Evolutionary conservation across 1,140 invertebrate genomes (phyloP).

Genomic region (Camponotus vicinus): DNA sequence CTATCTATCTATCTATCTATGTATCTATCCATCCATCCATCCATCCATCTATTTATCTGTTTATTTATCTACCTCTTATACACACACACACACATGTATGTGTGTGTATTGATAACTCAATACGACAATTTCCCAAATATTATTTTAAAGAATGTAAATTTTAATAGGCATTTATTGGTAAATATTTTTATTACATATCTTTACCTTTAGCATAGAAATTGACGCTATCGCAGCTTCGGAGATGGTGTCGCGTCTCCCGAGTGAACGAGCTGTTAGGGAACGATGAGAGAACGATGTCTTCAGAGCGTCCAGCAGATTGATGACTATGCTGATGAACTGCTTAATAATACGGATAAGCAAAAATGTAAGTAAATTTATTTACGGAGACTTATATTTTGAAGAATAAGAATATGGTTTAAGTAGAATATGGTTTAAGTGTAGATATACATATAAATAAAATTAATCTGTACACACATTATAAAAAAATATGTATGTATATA

Average conservation of each 20-base stretch:
- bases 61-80: too few relatives aligned
- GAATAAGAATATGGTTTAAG: not conserved
- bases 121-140: not conserved
- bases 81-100: too few relatives aligned
- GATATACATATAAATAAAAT: not conserved
- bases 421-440: not conserved
- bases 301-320: constrained; percentile 95
- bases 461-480: too few relatives aligned
- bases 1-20: too few relatives aligned
- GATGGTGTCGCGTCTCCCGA: constrained; percentile 94
- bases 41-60: too few relatives aligned
- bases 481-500: too few relatives aligned
- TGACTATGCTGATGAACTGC: constrained; percentile 96
- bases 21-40: too few relatives aligned
- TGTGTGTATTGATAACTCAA: not conserved
- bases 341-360: constrained; percentile 39
- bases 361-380: constrained; percentile 29
- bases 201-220: constrained; percentile 93
- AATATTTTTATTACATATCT: constrained; percentile 7
- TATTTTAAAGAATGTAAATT: not conserved
- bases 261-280: constrained; percentile 92
- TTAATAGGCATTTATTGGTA: not conserved
- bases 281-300: constrained; percentile 97
- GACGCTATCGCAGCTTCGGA: constrained; percentile 95
- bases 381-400: too few relatives aligned